These are phyloP conservation scores for Eurosta solidaginis DNA, from an alignment of 1,140 invertebrate genomes.

Conservation along the genomic window DNA sequence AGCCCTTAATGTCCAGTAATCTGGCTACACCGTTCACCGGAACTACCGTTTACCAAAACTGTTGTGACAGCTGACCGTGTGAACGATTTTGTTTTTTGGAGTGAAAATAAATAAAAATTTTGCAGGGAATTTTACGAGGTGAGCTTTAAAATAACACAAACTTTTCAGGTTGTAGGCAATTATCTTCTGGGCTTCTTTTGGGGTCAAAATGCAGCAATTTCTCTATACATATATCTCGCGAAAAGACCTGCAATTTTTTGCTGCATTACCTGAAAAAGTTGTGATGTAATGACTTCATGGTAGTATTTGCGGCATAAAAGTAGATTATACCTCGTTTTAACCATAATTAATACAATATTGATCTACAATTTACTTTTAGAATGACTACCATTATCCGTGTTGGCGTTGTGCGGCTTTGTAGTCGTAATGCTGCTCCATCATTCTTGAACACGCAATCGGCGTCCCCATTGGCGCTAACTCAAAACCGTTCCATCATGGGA, in stretches of 20 bases:
- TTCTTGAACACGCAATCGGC: slow-evolving; percentile 48
- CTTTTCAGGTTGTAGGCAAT: no score
- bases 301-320: not conserved
- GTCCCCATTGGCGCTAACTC: slow-evolving; percentile 61
- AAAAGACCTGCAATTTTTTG: not conserved
- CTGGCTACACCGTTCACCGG: no score
- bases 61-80: not conserved
- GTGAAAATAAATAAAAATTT: not conserved
- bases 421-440: slow-evolving; percentile 37
- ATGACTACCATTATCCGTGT: slow-evolving; percentile 58
- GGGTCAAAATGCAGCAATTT: no score
- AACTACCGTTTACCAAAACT: no score
- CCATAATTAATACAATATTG: not conserved
- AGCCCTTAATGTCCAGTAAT: no score
- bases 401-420: slow-evolving; percentile 48
- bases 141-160: not conserved
- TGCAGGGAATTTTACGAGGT: not conserved
- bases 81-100: not conserved
- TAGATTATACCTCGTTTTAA: not conserved
- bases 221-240: no score
- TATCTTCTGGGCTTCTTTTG: no score
- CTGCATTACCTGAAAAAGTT: not conserved
- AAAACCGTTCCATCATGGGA: slow-evolving; percentile 65
- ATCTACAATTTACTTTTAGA: slow-evolving; percentile 31
- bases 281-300: not conserved